Base-by-base conservation (phyloP, 1,140 invertebrate species). In the Drosophila seguyi region DNA sequence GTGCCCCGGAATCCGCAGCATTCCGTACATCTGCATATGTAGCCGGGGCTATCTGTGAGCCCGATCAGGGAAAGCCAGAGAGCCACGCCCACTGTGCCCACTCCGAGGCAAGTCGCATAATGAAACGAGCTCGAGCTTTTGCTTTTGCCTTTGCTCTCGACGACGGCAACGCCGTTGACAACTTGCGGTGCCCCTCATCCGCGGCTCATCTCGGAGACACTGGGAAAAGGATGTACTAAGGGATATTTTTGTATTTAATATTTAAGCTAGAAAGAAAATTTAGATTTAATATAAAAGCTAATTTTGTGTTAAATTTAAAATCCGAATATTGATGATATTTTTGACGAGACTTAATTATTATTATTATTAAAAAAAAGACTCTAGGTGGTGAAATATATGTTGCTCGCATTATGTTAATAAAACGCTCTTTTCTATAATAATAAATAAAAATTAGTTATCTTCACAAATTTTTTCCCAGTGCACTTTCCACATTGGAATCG, bases 1-100 rank as follows among this genome's bases (percentile, higher is more conserved):
- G 16, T 60, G 25, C 34, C 34, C 38, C 34, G 73, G 68, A 65
- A 67, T 76, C 53, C 45, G 31, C 52, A 55, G 45, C 52, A 58
- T 79, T 22, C 68, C 39, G 56, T 72, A 77, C 81, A 83, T 83
- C 81, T 84, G 75, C 80, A 83, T 83, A 69, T 78, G 79, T 66
- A 66, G 80, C 60, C 75, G 61, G 52, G 20, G 85, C 68, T 88
- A 88, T 88, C 84, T 78, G 65, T 81, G 73, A 55, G 68, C 41
- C 84, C 85, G 85, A 88, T 88, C 84, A 90, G 74, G 78, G 6
- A 50, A 68, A 42, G 57, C 42, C 45, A 41, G 48, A 25, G 48
- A 68, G 72, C 60, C 73, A 81, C 79, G 45, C 67, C 73, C 72
- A 63, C 38, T 25, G 42, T 11, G 42, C 58, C 76, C 59, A 31